Percentiles rank a stretch among this genome's conserved stretches.
phyloP scores from a whole-genome alignment of 2,888 invertebrate genomes.

The Drosophila rellima region DNA sequence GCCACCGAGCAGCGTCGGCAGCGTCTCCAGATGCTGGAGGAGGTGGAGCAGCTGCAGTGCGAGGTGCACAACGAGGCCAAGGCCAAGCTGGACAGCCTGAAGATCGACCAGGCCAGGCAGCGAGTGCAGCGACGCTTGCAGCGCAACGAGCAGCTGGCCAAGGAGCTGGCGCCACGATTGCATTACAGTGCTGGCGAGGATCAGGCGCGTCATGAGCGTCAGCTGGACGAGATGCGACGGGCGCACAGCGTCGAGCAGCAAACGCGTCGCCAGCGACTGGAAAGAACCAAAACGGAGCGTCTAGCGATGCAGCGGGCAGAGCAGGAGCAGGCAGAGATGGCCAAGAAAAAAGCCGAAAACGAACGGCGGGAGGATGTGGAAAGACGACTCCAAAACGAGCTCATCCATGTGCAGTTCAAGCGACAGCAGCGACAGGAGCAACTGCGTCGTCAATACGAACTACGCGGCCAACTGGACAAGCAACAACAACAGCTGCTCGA shows the following conservation, averaged over 20 bases:
- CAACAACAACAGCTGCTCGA: slow-evolving; percentile 68
- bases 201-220: slow-evolving; percentile 86
- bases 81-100: slow-evolving; percentile 85
- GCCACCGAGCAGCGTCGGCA: slow-evolving; percentile 64
- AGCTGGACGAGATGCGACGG: slow-evolving; percentile 86
- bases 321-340: slow-evolving; percentile 66
- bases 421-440: slow-evolving; percentile 53
- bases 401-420: slow-evolving; percentile 61
- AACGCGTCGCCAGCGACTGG: slow-evolving; percentile 73
- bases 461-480: slow-evolving; percentile 58
- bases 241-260: slow-evolving; percentile 84
- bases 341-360: slow-evolving; percentile 53
- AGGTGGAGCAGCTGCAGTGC: slow-evolving; percentile 85
- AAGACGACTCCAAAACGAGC: slow-evolving; percentile 77
- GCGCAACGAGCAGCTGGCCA: slow-evolving; percentile 86
- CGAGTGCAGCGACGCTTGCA: slow-evolving; percentile 85
- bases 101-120: slow-evolving; percentile 81
- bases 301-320: slow-evolving; percentile 79
- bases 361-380: slow-evolving; percentile 72
- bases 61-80: slow-evolving; percentile 86
- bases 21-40: slow-evolving; percentile 81
- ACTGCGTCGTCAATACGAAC: slow-evolving; percentile 45
- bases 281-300: slow-evolving; percentile 76
- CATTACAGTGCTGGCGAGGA: slow-evolving; percentile 86
- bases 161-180: slow-evolving; percentile 85